Evolutionary conservation across 2,113 vertebrate species (phyloP).

Genomic region (Hymenochirus boettgeri): DNA sequence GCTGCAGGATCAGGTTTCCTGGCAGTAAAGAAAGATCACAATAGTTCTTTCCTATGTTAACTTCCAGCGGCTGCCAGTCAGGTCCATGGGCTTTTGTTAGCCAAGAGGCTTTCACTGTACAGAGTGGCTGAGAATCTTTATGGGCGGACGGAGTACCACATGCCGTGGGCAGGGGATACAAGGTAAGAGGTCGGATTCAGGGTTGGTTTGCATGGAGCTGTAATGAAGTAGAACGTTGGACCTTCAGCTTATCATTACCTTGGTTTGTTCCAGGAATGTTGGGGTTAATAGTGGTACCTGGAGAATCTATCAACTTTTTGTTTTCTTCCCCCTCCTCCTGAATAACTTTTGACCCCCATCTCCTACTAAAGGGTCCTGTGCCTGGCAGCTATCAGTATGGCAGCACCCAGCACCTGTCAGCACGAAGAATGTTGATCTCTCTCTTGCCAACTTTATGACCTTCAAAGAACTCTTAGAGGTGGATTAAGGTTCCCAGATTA

Average conservation of each 20-base stretch:
- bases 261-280: neutral
- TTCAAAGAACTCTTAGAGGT: neutral
- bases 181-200: slow-evolving; percentile 1
- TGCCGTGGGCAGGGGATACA: neutral
- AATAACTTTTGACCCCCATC: no score
- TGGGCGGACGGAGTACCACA: neutral
- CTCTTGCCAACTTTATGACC: slow-evolving; percentile 14
- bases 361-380: no score
- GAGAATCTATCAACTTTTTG: no score
- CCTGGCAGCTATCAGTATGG: neutral
- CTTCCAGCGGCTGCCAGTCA: slow-evolving; percentile 19
- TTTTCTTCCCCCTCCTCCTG: no score
- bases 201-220: no score
- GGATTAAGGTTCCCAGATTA: no score
- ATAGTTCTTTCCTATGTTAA: neutral
- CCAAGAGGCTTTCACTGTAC: neutral
- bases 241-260: no score
- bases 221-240: no score
- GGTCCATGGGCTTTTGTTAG: slow-evolving; percentile 20
- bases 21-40: slow-evolving; percentile 10
- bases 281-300: no score
- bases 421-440: neutral
- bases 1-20: slow-evolving; percentile 30
- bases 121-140: neutral
- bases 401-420: slow-evolving; percentile 7